phyloP scores from a whole-genome alignment of 1,140 invertebrate species.

The Chironomus tepperi region DNA sequence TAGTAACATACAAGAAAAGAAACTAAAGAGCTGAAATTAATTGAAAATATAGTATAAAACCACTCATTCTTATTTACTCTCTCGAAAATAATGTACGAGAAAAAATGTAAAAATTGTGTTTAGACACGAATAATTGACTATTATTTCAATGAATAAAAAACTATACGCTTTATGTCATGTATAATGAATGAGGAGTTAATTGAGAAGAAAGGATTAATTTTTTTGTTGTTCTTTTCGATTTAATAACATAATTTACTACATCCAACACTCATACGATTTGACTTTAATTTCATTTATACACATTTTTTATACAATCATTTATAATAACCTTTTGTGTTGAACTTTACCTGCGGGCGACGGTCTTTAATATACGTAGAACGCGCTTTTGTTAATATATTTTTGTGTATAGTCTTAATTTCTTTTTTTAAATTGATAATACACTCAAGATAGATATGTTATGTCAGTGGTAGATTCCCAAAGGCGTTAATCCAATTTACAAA shows the following conservation, averaged over 20 bases:
- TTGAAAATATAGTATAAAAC: too few relatives aligned
- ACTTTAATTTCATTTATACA: conserved; percentile 20
- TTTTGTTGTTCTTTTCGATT: conserved; percentile 15
- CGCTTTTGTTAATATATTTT: not conserved
- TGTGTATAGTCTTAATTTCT: conserved; percentile 5
- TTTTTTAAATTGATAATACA: conserved; percentile 9
- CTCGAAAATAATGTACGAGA: not conserved
- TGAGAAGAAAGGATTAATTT: conserved; percentile 13
- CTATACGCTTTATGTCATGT: not conserved
- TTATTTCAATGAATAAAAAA: not conserved
- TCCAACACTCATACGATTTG: conserved; percentile 18
- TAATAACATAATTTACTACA: conserved; percentile 22
- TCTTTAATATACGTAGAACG: not conserved
- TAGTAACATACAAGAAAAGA: too few relatives aligned
- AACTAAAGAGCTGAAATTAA: too few relatives aligned
- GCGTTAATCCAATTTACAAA: conserved; percentile 7
- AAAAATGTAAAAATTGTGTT: conserved; percentile 10
- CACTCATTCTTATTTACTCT: not conserved
- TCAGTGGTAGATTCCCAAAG: conserved; percentile 6
- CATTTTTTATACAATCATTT: conserved; percentile 14
- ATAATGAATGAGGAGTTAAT: conserved; percentile 8
- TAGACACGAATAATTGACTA: conserved; percentile 10
- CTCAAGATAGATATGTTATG: conserved; percentile 9
- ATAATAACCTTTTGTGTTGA: conserved; percentile 14
- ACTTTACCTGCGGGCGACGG: not conserved